Evolutionary conservation across 37 sponge, comb jelly and placozoan species (phyloP), one percentile per base, ranked within the genome.

Genomic region (Axinella damicornis): DNA sequence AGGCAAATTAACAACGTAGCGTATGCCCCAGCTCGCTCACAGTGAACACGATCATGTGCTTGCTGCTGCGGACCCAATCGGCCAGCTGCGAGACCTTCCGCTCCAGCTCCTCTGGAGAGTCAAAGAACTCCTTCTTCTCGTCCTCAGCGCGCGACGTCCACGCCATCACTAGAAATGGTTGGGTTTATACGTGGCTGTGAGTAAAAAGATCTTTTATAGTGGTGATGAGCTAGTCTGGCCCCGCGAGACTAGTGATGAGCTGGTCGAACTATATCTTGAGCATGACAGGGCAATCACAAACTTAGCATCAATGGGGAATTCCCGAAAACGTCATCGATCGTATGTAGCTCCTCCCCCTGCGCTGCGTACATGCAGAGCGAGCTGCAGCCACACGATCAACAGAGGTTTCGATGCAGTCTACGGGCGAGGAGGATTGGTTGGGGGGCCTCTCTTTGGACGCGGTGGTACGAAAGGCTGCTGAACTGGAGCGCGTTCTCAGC

Each of bases 81-180:
- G 76, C 93, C 38, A 92, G 53, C 70, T 63, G 67, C 2, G 74
- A 27, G 13, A 81, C 85, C 69, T 92, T 92, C 72, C 32, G 46
- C 32, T 88, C 81, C 63, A 92, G 72, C 55, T 65, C 85, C 16
- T 88, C 89, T 6, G 89, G 89, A 52, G 89, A 38, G 53, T 92
- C 93, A 67, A 92, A 88, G 55, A 64, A 88, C 74, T 92, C 93
- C 38, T 76, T 73, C 60, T 77, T 92, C 41, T 92, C 89, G 0
- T 88, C 81, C 2, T 84, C 70, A 36, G 36, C 41, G 20, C 88
- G 53, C 5, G 88, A 84, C 30, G 92, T 87, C 54, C 74, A 82
- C 39, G 92, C 92, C 92, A 92, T 92, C 2, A 9, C 46, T 46
- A 46, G 46, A 46, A n/a, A n/a, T n/a, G n/a, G n/a, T n/a, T n/a